Evolutionary conservation across 2,113 vertebrate genomes (phyloP).

Genomic region (Brachyhypopomus gauderio): DNA sequence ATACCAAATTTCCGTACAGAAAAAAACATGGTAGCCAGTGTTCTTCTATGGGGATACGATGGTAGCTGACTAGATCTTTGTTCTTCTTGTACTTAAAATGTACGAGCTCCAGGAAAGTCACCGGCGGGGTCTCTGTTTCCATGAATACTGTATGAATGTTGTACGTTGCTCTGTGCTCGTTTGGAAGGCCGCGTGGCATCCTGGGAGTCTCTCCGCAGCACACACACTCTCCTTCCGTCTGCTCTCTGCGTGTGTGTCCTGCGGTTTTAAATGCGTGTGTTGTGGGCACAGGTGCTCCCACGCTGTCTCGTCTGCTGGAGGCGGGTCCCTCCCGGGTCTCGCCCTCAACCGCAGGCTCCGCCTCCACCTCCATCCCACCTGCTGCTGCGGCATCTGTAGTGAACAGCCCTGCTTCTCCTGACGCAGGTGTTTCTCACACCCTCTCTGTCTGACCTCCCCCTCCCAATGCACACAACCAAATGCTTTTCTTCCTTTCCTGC

Average conservation of each 20-base stretch:
- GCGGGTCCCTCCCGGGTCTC: slow-evolving; percentile 90
- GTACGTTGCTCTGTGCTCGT: not conserved
- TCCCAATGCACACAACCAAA: not conserved
- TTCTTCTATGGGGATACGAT: not conserved
- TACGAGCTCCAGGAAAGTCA: not conserved
- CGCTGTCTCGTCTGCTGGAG: slow-evolving; percentile 97
- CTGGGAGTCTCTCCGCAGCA: slow-evolving; percentile 11
- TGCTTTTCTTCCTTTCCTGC: not conserved
- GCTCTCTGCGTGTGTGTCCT: not conserved
- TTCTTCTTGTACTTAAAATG: not conserved
- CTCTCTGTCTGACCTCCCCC: not conserved
- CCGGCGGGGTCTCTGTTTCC: not conserved
- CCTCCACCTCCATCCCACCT: slow-evolving; percentile 70
- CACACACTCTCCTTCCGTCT: slow-evolving; percentile 11
- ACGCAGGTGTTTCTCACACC: slow-evolving; percentile 61
- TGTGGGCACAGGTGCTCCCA: slow-evolving; percentile 87
- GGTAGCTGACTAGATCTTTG: not conserved
- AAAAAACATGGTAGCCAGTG: too few species aligned
- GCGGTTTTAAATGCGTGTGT: slow-evolving; percentile 18
- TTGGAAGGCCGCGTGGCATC: not conserved
- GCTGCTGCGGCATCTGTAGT: slow-evolving; percentile 77
- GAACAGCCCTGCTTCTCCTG: slow-evolving; percentile 53
- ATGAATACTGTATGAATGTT: not conserved
- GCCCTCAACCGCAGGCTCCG: too few species aligned
- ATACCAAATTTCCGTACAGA: not conserved